Evolutionary conservation across 2,888 invertebrate genomes (phyloP).

Genomic region (Dynastes maya): DNA sequence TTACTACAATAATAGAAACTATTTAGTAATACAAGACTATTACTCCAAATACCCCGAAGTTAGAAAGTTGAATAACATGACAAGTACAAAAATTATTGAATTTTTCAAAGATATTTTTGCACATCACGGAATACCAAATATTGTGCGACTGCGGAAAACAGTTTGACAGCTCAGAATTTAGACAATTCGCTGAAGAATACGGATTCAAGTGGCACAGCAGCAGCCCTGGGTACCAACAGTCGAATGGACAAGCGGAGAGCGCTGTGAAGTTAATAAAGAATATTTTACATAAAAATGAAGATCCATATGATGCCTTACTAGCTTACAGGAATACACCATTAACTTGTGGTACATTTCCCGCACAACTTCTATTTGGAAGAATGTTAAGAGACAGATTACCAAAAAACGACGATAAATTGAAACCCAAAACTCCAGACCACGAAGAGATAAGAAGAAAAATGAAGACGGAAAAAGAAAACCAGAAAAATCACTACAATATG

Average conservation of each 20-base stretch:
- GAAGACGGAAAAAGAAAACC: constrained; percentile 18
- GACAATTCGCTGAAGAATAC: not conserved
- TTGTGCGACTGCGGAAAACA: constrained; percentile 1
- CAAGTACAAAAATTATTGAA: too few relatives aligned
- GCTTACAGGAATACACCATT: not conserved
- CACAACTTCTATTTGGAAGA: too few relatives aligned
- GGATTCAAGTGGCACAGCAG: constrained; percentile 46
- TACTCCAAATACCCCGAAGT: not conserved
- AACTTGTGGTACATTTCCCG: too few relatives aligned
- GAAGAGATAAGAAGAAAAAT: constrained; percentile 1
- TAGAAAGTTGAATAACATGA: too few relatives aligned
- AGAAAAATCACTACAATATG: constrained; percentile 14
- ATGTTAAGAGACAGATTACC: not conserved
- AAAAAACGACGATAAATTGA: constrained; percentile 1
- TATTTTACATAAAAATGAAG: constrained; percentile 15
- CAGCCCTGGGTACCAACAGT: constrained; percentile 43
- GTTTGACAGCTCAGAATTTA: constrained; percentile 28
- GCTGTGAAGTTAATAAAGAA: constrained; percentile 48
- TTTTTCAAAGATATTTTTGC: not conserved
- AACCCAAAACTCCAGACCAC: constrained; percentile 18
- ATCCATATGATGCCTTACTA: not conserved
- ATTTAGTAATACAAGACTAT: not conserved
- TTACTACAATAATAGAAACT: not conserved
- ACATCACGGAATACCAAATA: not conserved
- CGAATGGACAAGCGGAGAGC: constrained; percentile 47